Evolutionary conservation across 2,113 vertebrate species (phyloP).

Genomic region (Tautogolabrus adspersus): DNA sequence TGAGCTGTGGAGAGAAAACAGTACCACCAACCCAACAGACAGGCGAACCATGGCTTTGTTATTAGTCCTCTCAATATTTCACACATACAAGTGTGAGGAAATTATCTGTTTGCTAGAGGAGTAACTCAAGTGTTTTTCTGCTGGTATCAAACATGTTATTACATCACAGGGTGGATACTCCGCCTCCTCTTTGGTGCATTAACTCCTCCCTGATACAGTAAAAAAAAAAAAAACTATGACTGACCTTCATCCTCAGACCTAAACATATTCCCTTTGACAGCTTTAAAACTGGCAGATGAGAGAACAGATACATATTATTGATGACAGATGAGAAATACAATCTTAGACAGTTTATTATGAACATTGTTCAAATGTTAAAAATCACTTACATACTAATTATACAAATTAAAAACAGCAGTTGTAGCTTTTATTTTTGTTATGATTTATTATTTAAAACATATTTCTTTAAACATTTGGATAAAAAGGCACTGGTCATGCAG

Average conservation of each 20-base stretch:
- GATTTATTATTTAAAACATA: constrained; percentile 67
- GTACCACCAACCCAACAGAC: constrained; percentile 14
- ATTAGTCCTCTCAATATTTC: background rate
- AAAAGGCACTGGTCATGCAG: constrained; percentile 74
- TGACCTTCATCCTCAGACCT: background rate
- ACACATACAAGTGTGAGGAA: background rate
- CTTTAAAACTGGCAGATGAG: background rate
- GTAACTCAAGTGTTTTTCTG: constrained; percentile 3
- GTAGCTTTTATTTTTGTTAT: constrained; percentile 47
- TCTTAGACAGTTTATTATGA: constrained; percentile 59
- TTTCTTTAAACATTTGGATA: constrained; percentile 53
- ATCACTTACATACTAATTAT: constrained; percentile 47
- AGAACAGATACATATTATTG: background rate
- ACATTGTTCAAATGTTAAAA: constrained; percentile 51
- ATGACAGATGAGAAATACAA: background rate
- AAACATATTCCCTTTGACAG: background rate
- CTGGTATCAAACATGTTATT: constrained; percentile 18
- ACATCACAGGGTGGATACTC: constrained; percentile 29
- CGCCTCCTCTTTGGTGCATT: constrained; percentile 17
- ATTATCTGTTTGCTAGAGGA: constrained; percentile 3
- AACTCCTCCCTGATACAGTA: constrained; percentile 40
- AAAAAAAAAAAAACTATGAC: background rate
- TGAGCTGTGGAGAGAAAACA: constrained; percentile 49
- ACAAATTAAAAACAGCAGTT: constrained; percentile 47
- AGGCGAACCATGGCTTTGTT: constrained; percentile 46